Base-by-base conservation (phyloP, 1,140 invertebrate genomes). In the Sitophilus oryzae region DNA sequence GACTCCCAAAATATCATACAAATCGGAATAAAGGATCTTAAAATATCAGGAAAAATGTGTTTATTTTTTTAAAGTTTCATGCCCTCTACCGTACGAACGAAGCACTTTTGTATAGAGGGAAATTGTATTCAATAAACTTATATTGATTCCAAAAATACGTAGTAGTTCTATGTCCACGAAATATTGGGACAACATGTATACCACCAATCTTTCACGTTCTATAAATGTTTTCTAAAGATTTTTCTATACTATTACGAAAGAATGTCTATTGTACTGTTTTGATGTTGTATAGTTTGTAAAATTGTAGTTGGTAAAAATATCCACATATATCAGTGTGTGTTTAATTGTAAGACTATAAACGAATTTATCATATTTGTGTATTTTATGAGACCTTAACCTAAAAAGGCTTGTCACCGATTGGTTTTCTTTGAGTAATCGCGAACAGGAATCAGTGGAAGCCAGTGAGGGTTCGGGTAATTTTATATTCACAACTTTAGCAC, bases 341-440 rank as follows among this genome's bases (percentile, higher is more conserved):
- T 44, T 44, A 44, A 14, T 44, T 44, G n/a, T 22, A 43, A 52
- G n/a, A 44, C 15, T 52, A 52, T 52, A 43, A 51, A 52, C 50
- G 50, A 52, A 52, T 52, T 52, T 52, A 52, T 30, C 25, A 30
- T 30, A 30, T 11, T 23, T 51, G 37, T 51, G 30, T 52, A 44
- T 52, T 52, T 44, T 44, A 36, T 44, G n/a, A n/a, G n/a, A 51
- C 5, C n/a, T 42, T 3, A 16, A 9, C 14, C 14, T 36, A 15
- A 3, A 25, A 19, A 18, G 22, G 46, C 25, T 30, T 30, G n/a
- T n/a, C n/a, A n/a, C n/a, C n/a, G n/a, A n/a, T n/a, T n/a, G n/a
- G n/a, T n/a, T n/a, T n/a, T n/a, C n/a, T 30, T 30, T 30, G 5
- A 30, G 11, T 30, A 30, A 6, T 30, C 11, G 5, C 25, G 25